These are phyloP conservation scores for Noctua pronuba DNA, from an alignment of 2,888 invertebrate species.

Conservation along the genomic window DNA sequence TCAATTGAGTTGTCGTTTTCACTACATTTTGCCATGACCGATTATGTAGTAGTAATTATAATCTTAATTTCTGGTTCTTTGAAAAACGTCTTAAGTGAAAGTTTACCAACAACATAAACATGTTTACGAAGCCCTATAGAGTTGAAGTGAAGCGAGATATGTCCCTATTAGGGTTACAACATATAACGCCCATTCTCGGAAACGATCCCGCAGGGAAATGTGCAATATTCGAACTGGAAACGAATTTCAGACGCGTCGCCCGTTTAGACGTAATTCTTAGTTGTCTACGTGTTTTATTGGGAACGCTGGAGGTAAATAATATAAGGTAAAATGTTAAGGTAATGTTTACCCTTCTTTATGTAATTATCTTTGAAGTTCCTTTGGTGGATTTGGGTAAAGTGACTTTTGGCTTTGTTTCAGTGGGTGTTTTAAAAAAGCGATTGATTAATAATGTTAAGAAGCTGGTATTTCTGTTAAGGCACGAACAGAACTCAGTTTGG, in stretches of 20 bases:
- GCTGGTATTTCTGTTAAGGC: background rate
- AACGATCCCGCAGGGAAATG: conserved; percentile 74
- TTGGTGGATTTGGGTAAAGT: background rate
- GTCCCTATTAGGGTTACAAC: conserved; percentile 76
- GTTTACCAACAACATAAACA: conserved; percentile 59
- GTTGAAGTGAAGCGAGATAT: conserved; percentile 69
- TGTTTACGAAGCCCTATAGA: conserved; percentile 71
- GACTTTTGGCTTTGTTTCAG: background rate
- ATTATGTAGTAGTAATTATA: background rate
- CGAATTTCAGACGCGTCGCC: conserved; percentile 69
- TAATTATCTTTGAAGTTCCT: too few species aligned
- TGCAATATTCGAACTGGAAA: conserved; percentile 70
- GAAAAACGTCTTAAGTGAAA: background rate
- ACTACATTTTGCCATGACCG: background rate
- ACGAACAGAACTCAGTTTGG: background rate
- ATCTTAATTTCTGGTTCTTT: background rate
- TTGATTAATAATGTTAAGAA: background rate
- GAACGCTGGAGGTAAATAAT: conserved; percentile 33
- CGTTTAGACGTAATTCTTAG: conserved; percentile 69
- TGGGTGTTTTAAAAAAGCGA: background rate
- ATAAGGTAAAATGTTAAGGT: conserved; percentile 30
- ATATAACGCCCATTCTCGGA: conserved; percentile 74
- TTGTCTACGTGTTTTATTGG: conserved; percentile 57
- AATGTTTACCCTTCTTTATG: conserved; percentile 6
- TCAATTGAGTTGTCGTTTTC: background rate